phyloP scores from a whole-genome alignment of 2,888 invertebrate species.

The Rhagonycha fulva region DNA sequence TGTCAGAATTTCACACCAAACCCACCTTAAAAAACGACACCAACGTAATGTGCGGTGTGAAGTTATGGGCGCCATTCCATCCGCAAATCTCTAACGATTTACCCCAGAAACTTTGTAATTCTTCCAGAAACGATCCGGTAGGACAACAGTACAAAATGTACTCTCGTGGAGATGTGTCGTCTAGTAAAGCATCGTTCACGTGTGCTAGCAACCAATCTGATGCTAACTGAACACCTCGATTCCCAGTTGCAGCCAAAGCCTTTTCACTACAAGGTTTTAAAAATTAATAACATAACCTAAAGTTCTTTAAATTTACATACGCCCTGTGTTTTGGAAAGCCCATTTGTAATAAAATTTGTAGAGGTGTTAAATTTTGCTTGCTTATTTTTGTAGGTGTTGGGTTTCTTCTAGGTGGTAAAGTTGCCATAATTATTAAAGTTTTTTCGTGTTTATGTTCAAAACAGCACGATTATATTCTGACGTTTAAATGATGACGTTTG shows the following conservation, averaged over 20 bases:
- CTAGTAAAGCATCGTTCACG: conserved; percentile 81
- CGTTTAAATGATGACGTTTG: conserved; percentile 42
- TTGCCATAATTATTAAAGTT: conserved; percentile 63
- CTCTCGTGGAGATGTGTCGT: conserved; percentile 77
- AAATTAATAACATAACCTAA: conserved; percentile 6
- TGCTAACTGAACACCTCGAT: conserved; percentile 84
- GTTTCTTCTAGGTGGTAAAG: conserved; percentile 77
- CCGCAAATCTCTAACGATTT: conserved; percentile 74
- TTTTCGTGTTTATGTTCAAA: conserved; percentile 1
- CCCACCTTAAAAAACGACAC: conserved; percentile 86
- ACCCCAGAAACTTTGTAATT: conserved; percentile 77
- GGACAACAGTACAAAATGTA: conserved; percentile 89
- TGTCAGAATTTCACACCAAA: background rate
- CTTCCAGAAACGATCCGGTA: conserved; percentile 72
- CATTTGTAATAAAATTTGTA: conserved; percentile 85
- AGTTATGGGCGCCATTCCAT: conserved; percentile 91
- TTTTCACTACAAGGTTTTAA: conserved; percentile 69
- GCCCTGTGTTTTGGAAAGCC: conserved; percentile 87
- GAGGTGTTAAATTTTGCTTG: conserved; percentile 74
- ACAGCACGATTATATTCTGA: conserved; percentile 28
- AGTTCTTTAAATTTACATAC: conserved; percentile 62
- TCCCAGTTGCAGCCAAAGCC: conserved; percentile 87
- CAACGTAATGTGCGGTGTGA: conserved; percentile 87
- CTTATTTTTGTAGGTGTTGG: conserved; percentile 72
- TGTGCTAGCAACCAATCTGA: conserved; percentile 91